Evolutionary conservation across 2,797 vertebrate species (phyloP).

Genomic region (Manis javanica): DNA sequence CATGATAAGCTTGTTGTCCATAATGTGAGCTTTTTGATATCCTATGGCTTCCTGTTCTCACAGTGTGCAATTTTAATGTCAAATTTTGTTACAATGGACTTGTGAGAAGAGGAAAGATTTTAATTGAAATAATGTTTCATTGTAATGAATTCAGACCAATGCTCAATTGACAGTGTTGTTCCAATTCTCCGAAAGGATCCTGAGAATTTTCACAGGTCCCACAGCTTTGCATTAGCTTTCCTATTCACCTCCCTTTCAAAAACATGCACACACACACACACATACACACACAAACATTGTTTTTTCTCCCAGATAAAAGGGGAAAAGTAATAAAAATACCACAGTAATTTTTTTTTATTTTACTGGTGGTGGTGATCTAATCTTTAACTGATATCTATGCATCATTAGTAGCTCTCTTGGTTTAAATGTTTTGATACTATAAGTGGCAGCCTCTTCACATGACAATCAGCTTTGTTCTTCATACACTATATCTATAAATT

Average conservation of each 20-base stretch:
- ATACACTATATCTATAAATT: background rate
- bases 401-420: background rate
- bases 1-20: background rate
- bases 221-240: background rate
- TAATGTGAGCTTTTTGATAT: background rate
- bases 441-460: background rate
- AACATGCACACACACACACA: background rate
- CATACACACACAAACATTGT: fast-evolving
- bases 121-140: background rate
- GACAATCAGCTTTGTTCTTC: background rate
- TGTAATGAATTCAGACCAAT: background rate
- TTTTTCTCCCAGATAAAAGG: background rate
- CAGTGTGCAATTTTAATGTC: background rate
- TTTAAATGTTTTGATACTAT: background rate
- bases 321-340: background rate
- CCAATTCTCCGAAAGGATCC: background rate
- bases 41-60: background rate
- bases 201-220: background rate
- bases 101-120: background rate
- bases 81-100: background rate
- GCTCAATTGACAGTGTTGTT: background rate
- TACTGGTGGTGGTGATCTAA: background rate
- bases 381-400: background rate
- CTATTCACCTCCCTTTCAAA: fast-evolving
- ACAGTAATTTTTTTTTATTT: background rate